A percentile compares a stretch with the other conserved stretches of the same genome.
These are phyloP conservation scores for Coremacera marginata DNA, from an alignment of 2,888 invertebrate genomes.

Conservation along the genomic window DNA sequence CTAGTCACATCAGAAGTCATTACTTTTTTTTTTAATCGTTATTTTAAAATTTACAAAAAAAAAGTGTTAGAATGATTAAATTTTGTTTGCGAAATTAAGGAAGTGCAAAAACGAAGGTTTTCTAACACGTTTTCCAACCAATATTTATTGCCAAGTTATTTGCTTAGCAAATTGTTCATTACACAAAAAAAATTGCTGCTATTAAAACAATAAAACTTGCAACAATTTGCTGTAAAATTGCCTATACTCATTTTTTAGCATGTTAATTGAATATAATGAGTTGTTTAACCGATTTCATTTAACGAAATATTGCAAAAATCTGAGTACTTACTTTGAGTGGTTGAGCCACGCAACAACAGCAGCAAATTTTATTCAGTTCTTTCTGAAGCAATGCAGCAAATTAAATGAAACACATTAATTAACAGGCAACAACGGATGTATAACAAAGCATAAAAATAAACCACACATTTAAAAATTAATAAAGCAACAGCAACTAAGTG, in stretches of 20 bases:
- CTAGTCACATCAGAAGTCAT: no score
- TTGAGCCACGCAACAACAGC: neutral
- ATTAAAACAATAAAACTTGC: neutral
- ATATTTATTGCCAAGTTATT: neutral
- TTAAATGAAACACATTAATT: no score
- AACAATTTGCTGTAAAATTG: conserved; percentile 9
- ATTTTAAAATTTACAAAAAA: no score
- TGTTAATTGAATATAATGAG: neutral
- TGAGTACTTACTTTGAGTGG: no score
- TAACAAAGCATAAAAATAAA: neutral
- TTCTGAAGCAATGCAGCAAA: no score
- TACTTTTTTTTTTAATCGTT: no score
- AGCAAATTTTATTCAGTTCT: neutral
- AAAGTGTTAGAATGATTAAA: no score
- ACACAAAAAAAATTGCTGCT: neutral
- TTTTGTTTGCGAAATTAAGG: no score
- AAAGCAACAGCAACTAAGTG: neutral
- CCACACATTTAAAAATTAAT: neutral
- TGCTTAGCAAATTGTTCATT: neutral
- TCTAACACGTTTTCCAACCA: neutral
- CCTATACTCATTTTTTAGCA: neutral
- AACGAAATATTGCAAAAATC: neutral
- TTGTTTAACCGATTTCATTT: neutral
- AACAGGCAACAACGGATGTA: neutral
- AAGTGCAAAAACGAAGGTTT: no score